Conservation (phyloP, 1,140 invertebrate genomes). For the Hermatobates lingyangjiaoensis region DNA sequence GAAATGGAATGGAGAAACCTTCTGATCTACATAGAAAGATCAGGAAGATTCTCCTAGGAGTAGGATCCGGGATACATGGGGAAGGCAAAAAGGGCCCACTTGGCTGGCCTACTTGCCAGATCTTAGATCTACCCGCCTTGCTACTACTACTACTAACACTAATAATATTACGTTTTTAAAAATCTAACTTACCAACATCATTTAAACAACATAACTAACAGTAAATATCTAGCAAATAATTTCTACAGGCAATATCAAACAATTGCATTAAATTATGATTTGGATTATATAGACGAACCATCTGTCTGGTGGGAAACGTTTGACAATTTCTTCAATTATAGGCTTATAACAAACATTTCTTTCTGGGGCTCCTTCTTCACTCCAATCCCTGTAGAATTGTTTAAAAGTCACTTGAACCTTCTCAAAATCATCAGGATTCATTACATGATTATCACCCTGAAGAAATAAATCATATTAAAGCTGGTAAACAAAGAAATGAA, state of each 20-base stretch:
- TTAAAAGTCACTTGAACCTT: constrained; percentile 86
- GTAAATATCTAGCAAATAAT: not conserved
- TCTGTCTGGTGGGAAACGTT: constrained; percentile 43
- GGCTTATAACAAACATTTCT: constrained; percentile 74
- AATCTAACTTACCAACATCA: not conserved
- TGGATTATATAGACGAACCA: not conserved
- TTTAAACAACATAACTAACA: not conserved
- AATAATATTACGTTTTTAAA: too few relatives aligned
- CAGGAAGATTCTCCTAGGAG: too few relatives aligned
- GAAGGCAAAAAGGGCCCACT: too few relatives aligned
- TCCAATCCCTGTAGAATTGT: constrained; percentile 93
- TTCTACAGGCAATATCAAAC: not conserved
- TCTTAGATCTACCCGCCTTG: too few relatives aligned
- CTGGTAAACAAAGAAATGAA: constrained; percentile 1
- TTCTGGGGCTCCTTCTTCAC: constrained; percentile 58
- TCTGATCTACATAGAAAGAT: too few relatives aligned
- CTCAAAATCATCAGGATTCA: constrained; percentile 38
- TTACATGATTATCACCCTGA: constrained; percentile 16
- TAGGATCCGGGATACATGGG: too few relatives aligned
- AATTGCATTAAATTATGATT: not conserved
- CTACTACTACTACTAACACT: too few relatives aligned
- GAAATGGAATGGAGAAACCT: too few relatives aligned
- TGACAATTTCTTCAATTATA: constrained; percentile 67
- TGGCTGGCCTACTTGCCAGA: too few relatives aligned
- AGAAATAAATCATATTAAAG: not conserved